Base-by-base conservation (phyloP, 1,140 invertebrate species). In the Leptopilina boulardi region DNA sequence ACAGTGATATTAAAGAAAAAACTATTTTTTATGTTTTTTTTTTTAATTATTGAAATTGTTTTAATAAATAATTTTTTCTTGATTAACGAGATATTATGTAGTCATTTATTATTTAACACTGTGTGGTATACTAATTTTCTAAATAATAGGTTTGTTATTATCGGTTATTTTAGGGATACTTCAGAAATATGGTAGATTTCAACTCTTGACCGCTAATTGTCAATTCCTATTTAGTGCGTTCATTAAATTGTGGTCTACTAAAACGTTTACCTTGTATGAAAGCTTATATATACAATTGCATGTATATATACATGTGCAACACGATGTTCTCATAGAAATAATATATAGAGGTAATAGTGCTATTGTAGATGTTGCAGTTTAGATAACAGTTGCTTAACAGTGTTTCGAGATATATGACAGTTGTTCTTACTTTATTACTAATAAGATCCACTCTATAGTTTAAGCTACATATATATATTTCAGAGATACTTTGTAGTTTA, bases 181-280 rank as follows among this genome's bases (percentile, higher is more conserved):
- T 30, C 15, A 66, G 13, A 30, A 66, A 59, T 59, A 59, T 15
- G 56, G 21, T 26, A 66, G 59, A 3, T 66, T 26, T 30, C 15
- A 26, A 30, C 59, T 66, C 23, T 66, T 66, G 26, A 66, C 56
- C 56, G 23, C 56, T 15, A 66, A 66, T 66, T 66, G 56, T 10
- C 56, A 66, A 66, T 66, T 30, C 23, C 21, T 66, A 6, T 66
- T 66, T 26, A 30, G 56, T 26, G 23, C 13, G 10, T 30, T 26
- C 56, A 66, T 66, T 66, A 66, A 30, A 15, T 30, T 66, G 56
- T 66, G 56, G 56, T 66, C 26, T 13, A 26, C 23, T 66, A 30
- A 15, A 30, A 66, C 15, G 11, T 66, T 3, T 66, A 21, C 23
- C 23, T 59, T 66, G 26, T 66, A 11, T n/a, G n/a, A n/a, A 30